A percentile compares a stretch with the other conserved stretches of the same genome.
phyloP scores from a whole-genome alignment of 2,888 invertebrate species.

The Erannis defoliaria region DNA sequence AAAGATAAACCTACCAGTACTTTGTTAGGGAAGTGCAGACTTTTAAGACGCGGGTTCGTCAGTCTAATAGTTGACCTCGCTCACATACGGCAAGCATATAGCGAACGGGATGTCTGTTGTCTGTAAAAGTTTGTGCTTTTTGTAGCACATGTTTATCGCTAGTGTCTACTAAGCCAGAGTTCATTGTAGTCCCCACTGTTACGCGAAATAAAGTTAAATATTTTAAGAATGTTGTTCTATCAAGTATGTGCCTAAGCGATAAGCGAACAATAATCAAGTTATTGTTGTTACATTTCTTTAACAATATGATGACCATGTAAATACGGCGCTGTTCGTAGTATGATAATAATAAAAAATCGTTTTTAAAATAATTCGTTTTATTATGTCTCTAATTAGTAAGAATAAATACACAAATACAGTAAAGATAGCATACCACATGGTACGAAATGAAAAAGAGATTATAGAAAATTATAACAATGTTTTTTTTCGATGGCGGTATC shows the following conservation, averaged over 20 bases:
- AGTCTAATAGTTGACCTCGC: not conserved
- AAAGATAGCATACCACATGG: slow-evolving; percentile 26
- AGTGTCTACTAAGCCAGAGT: slow-evolving; percentile 22
- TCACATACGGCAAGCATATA: slow-evolving; percentile 7
- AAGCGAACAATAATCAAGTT: slow-evolving; percentile 75
- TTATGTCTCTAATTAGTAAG: slow-evolving; percentile 47
- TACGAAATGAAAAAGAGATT: slow-evolving; percentile 7
- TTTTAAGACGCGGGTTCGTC: slow-evolving; percentile 8
- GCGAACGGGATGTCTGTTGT: not conserved
- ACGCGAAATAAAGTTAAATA: slow-evolving; percentile 51
- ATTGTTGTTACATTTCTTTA: slow-evolving; percentile 85
- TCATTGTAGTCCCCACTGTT: slow-evolving; percentile 49
- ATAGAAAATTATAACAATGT: not conserved
- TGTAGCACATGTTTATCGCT: slow-evolving; percentile 24
- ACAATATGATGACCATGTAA: slow-evolving; percentile 85
- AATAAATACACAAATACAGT: slow-evolving; percentile 14
- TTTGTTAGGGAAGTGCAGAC: not conserved
- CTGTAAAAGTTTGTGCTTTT: slow-evolving; percentile 12
- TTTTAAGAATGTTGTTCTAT: slow-evolving; percentile 71
- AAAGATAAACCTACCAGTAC: no score
- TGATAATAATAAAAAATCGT: slow-evolving; percentile 80
- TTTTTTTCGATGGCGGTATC: no score
- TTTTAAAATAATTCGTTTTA: slow-evolving; percentile 74
- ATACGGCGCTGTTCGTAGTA: slow-evolving; percentile 86
- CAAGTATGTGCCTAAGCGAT: slow-evolving; percentile 83